Evolutionary conservation across 2,797 vertebrate species (phyloP), one percentile per base, ranked within the genome.

Genomic region (Schizopygopsis malacanthus): DNA sequence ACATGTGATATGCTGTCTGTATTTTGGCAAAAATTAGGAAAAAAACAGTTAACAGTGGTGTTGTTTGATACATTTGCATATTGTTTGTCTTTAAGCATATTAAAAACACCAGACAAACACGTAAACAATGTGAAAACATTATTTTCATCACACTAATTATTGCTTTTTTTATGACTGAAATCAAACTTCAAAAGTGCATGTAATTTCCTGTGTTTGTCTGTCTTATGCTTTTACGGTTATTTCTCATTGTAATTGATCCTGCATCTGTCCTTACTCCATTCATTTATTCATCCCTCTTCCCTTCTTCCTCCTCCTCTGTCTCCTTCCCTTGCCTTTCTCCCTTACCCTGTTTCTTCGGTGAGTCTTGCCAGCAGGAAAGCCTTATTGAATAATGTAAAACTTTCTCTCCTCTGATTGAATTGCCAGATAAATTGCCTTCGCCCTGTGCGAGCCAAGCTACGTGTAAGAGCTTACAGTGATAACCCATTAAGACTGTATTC

Each of bases 381-480:
- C 70, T 90, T 90, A 88, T 88, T 89, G 87, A 89, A 90, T 89
- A 87, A 90, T 82, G 86, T 85, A 82, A 83, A 85, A 81, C 54
- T 85, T 84, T 85, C 25, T 84, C 41, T 84, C 13, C 72, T 87
- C 86, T 89, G 88, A 90, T 88, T 41, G 84, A 89, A 87, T 80
- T 73, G 75, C 75, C 61, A 63, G 86, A 90, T 89, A 89, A 90
- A 90, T 88, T 84, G 73, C 11, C 77, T 88, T 75, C 79, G 75
- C 81, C 88, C 79, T 79, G 73, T 73, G 39, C 70, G 43, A 71
- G 81, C 82, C 88, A 77, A 87, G 79, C 87, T 81, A 43, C 65
- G 63, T 83, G 67, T 88, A 83, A 76, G 86, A 84, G 91, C 89
- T 92, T 92, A 90, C 70, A 61, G 81, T 88, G 90, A 91, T 91